Evolutionary conservation across 2,888 invertebrate genomes (phyloP), one percentile per base, ranked within the genome.

Genomic region (Nymphalis c-album): DNA sequence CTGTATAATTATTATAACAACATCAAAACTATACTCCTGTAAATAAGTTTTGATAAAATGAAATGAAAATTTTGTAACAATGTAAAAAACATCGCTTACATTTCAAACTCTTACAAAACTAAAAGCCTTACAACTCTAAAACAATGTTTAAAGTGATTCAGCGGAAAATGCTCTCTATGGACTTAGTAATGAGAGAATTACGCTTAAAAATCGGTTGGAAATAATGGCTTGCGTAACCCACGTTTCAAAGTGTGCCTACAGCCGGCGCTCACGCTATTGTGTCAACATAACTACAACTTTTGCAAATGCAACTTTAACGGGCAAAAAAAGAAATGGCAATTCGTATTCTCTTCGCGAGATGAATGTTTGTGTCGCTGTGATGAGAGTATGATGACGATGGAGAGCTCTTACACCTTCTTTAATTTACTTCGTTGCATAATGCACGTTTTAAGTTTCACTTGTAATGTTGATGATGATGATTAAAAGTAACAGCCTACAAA

Each of bases 291-390:
- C 68, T 60, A 63, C 57, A 67, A 68, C 64, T 70, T 61, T 68
- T 26, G 65, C 64, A 64, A 68, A 72, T 71, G 68, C 63, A 73
- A 65, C 64, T 70, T 68, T 72, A 71, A 71, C 64, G 66, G 60
- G 63, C 58, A 55, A 69, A 70, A 63, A 69, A 67, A 40, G 69
- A 66, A 68, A 68, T 68, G 63, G 71, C 71, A 61, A 70, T 70
- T 55, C 64, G 48, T 69, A 66, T 69, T 71, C 69, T 61, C 61
- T 57, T 47, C 48, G 46, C 60, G 59, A 64, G 59, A 71, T 71
- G 63, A 63, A 63, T 66, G 64, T 64, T 60, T 64, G 48, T 58
- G 69, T 59, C 66, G 63, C 61, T 59, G 45, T 59, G 62, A 65
- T 70, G 64, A 63, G 64, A 68, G 68, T 60, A 59, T 62, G 70